Percentiles rank a stretch among this genome's conserved stretches.
phyloP scores from a whole-genome alignment of 2,797 vertebrate genomes.

The Gallinago nigripennis region DNA sequence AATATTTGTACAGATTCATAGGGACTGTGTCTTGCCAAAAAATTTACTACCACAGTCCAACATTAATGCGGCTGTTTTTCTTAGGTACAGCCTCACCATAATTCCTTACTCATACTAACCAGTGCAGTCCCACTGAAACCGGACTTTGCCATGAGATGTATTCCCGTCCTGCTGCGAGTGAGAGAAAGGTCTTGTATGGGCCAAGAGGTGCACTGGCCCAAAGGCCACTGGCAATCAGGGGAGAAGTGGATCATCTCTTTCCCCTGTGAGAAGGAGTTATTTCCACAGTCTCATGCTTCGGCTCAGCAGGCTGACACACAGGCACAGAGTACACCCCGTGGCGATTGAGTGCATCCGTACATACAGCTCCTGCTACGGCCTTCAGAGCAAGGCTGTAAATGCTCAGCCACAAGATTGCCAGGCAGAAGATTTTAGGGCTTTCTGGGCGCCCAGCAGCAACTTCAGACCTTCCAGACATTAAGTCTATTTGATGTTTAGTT shows the following conservation, averaged over 20 bases:
- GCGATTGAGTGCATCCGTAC: not conserved
- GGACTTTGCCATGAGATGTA: not conserved
- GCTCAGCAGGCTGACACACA: not conserved
- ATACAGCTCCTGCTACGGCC: not conserved
- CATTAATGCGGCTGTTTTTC: not conserved
- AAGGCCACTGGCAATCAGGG: not conserved
- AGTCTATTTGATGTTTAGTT: not conserved
- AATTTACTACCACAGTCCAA: not conserved
- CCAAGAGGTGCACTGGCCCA: not conserved
- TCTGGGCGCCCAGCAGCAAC: not conserved
- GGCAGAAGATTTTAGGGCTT: not conserved
- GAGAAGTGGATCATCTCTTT: not conserved
- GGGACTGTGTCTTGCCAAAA: not conserved
- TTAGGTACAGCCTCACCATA: not conserved
- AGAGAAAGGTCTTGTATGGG: not conserved
- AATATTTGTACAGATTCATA: not conserved
- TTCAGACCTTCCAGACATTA: not conserved
- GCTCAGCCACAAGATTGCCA: not conserved
- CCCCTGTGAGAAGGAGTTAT: not conserved
- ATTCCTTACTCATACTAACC: not conserved
- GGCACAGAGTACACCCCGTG: accelerated
- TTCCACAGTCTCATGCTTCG: not conserved
- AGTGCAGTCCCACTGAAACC: not conserved
- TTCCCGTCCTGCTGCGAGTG: not conserved
- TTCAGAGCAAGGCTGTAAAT: not conserved